A percentile compares a stretch with the other conserved stretches of the same genome.
Evolutionary conservation across 64 coral and sea anemone genomes (phyloP).

Genomic region (Montipora sp.): DNA sequence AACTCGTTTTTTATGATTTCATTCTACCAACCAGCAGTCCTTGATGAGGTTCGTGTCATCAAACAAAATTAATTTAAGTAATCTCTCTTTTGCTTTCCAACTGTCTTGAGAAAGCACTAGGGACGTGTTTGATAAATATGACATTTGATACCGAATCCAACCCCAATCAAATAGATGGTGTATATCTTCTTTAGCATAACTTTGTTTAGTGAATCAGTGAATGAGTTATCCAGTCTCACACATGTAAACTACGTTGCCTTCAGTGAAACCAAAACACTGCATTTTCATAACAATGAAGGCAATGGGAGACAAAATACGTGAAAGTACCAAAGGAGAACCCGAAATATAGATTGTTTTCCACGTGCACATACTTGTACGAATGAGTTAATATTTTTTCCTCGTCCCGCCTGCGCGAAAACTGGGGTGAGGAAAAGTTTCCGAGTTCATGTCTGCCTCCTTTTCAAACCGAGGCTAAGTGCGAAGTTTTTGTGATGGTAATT

Average conservation of each 20-base stretch:
- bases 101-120: not conserved
- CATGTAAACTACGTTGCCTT: not conserved
- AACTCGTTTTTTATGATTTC: not conserved
- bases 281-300: no score
- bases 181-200: not conserved
- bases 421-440: no score
- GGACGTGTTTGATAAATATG: not conserved
- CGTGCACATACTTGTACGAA: no score
- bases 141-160: not conserved
- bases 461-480: no score
- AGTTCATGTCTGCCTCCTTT: no score
- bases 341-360: no score
- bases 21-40: conserved; percentile 14
- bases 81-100: not conserved
- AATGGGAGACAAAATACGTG: no score
- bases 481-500: no score
- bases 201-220: not conserved
- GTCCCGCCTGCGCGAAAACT: no score
- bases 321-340: no score
- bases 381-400: no score
- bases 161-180: not conserved
- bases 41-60: not conserved
- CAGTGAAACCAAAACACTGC: no score
- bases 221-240: not conserved
- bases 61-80: not conserved